Evolutionary conservation across 2,113 vertebrate species (phyloP).

Genomic region (Irena cyanogastra): DNA sequence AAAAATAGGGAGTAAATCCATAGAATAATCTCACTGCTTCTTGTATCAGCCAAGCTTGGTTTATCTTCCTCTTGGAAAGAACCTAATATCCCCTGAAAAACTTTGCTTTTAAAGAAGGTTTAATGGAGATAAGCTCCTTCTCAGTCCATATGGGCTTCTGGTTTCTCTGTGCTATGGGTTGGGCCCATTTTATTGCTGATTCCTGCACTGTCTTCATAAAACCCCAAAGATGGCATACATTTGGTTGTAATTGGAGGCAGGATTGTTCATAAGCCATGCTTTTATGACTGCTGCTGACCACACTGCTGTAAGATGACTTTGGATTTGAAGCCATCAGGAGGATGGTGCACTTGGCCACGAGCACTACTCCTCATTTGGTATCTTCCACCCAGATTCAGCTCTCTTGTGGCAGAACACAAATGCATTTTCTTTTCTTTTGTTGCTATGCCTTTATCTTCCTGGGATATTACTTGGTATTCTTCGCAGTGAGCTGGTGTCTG

Average conservation of each 20-base stretch:
- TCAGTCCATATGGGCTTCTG: background rate
- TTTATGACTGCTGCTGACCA: background rate
- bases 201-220: background rate
- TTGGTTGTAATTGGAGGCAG: background rate
- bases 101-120: background rate
- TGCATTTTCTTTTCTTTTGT: background rate
- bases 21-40: background rate
- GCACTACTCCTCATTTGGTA: background rate
- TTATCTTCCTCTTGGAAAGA: background rate
- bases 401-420: background rate
- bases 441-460: slow-evolving; percentile 28
- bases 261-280: background rate
- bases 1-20: background rate
- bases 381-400: background rate
- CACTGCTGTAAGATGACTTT: background rate
- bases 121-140: background rate
- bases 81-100: background rate
- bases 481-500: slow-evolving; percentile 27
- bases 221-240: background rate
- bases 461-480: slow-evolving; percentile 43
- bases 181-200: background rate
- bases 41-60: background rate
- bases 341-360: background rate
- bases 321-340: background rate
- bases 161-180: background rate